These are phyloP conservation scores for Molothrus ater DNA, from an alignment of 2,797 vertebrate genomes.

Conservation along the genomic window DNA sequence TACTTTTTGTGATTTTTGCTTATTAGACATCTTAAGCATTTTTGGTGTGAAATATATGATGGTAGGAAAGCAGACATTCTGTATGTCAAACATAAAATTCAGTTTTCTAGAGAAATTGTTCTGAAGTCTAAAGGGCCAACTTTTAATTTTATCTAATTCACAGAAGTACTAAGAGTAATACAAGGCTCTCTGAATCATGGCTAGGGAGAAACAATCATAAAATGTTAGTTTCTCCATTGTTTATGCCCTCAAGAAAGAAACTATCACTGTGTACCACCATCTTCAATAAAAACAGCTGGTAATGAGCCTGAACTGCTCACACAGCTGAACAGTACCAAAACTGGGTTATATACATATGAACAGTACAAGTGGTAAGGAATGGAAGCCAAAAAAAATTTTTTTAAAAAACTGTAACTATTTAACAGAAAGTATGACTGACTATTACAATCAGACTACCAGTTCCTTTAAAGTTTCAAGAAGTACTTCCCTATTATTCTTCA, in stretches of 20 bases:
- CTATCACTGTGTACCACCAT: not conserved
- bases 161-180: not conserved
- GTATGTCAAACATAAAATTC: not conserved
- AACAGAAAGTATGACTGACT: not conserved
- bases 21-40: not conserved
- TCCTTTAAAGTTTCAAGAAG: not conserved
- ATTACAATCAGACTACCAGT: not conserved
- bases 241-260: not conserved
- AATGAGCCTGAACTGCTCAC: not conserved
- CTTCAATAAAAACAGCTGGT: not conserved
- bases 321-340: not conserved
- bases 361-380: not conserved
- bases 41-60: not conserved
- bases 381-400: accelerated
- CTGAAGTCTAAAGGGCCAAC: not conserved
- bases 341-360: not conserved
- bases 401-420: not conserved
- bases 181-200: not conserved
- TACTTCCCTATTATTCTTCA: not conserved
- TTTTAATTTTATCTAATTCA: not conserved
- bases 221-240: not conserved
- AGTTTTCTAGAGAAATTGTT: not conserved
- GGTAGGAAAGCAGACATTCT: not conserved
- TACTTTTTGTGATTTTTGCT: not conserved
- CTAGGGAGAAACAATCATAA: not conserved